Evolutionary conservation across 2,888 invertebrate species (phyloP), one percentile per base, ranked within the genome.

Genomic region (Tupiocoris notatus): DNA sequence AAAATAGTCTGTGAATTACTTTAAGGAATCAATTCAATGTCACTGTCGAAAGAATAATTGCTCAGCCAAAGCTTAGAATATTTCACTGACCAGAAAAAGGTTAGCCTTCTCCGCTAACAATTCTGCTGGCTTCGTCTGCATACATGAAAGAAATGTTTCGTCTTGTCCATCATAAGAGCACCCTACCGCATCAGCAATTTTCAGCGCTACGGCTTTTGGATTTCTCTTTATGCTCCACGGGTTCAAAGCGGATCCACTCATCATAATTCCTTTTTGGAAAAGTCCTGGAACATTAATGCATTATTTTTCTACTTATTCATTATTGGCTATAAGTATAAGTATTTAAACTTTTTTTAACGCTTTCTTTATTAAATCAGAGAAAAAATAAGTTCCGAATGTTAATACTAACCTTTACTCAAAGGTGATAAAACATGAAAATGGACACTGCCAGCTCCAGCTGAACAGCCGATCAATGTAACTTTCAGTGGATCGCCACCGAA

Each of bases 401-500:
- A n/a, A n/a, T n/a, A n/a, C 20, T 0, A 20, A 67, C 67, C 67
- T 67, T 21, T 67, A 56, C 67, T 67, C 56, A 56, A 18, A 17
- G 18, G 56, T 20, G 67, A 67, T 1, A 67, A 56, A 39, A 67
- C 20, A 2, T 67, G 67, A 21, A 20, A 67, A 9, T 67, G 21
- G 12, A 57, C 67, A 16, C 67, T 67, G 16, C 21, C 67, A 9
- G 56, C 18, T 3, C 67, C 67, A 17, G 67, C 67, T 12, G 67
- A 67, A 67, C 56, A 67, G 12, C 67, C 67, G 7, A 57, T 9
- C n/a, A 67, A 21, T 2, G 67, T 67, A 56, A 67, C 21, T 67
- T 67, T 67, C 9, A 56, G 54, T n/a, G 67, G 56, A 67, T 67
- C 67, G 1, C 67, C 67, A 18, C 67, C 67, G 17, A 67, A 67